Percentiles rank a stretch among this genome's conserved stretches.
Evolutionary conservation across 2,113 vertebrate genomes (phyloP).

Genomic region (Pelusios castaneus): DNA sequence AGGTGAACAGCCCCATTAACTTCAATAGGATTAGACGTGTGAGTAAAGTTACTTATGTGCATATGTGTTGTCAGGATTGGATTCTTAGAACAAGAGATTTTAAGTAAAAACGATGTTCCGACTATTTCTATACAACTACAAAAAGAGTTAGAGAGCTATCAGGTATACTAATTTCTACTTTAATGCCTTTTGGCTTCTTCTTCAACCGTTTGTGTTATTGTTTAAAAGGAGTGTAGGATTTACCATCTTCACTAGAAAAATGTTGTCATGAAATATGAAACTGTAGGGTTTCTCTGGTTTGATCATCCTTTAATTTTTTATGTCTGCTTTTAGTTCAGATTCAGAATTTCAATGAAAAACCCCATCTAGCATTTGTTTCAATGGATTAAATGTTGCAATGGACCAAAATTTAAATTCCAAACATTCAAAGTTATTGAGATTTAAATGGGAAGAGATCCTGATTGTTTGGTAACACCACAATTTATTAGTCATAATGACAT

Average conservation of each 20-base stretch:
- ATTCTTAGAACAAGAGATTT: background rate
- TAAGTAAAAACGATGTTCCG: background rate
- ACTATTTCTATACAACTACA: background rate
- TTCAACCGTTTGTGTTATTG: background rate
- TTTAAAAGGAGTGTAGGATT: background rate
- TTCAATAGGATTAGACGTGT: background rate
- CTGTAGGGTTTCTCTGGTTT: conserved; percentile 5
- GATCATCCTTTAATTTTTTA: background rate
- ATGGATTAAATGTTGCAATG: conserved; percentile 10
- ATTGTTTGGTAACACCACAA: conserved; percentile 81
- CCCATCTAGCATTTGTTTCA: conserved; percentile 68
- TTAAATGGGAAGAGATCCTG: conserved; percentile 79
- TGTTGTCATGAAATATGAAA: background rate
- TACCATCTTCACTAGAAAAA: conserved; percentile 2
- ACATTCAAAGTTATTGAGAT: conserved; percentile 80
- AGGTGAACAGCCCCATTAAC: background rate
- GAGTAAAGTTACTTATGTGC: background rate
- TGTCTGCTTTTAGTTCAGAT: conserved; percentile 27
- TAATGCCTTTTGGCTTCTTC: background rate
- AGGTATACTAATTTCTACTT: background rate
- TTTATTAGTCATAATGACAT: conserved; percentile 85
- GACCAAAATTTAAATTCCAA: conserved; percentile 72
- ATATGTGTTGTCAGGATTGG: background rate
- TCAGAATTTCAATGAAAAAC: conserved; percentile 57
- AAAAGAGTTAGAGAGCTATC: background rate